Conservation (phyloP, 2,888 invertebrate species). For the Lamproptera curius region DNA sequence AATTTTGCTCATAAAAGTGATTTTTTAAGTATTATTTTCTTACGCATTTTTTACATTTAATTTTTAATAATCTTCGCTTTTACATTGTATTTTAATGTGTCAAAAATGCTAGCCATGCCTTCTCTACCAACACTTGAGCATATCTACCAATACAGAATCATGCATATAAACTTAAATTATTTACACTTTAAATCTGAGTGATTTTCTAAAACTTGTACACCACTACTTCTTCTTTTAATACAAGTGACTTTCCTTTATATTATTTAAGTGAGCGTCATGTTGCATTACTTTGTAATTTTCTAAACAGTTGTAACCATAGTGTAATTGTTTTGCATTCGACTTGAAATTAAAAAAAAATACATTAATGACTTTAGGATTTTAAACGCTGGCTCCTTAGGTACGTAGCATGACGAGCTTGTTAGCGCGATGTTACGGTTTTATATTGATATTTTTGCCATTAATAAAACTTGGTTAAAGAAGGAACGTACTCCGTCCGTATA, state of each 20-base stretch:
- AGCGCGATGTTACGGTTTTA: not conserved
- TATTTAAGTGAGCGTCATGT: not conserved
- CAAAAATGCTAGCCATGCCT: no score
- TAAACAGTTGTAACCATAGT: not conserved
- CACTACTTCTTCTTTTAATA: no score
- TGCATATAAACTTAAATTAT: not conserved
- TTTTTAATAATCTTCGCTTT: no score
- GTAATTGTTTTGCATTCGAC: not conserved
- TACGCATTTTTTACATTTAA: no score
- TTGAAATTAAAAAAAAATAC: not conserved
- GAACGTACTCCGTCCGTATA: constrained; percentile 19
- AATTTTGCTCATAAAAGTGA: no score
- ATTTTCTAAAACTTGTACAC: not conserved
- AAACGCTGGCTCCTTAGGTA: constrained; percentile 28
- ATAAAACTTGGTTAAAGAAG: constrained; percentile 28
- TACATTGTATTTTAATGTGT: no score
- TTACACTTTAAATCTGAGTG: not conserved
- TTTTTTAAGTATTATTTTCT: no score
- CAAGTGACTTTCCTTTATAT: not conserved
- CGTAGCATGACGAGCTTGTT: constrained; percentile 24
- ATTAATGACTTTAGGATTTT: constrained; percentile 7
- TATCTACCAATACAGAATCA: no score
- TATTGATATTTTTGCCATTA: constrained; percentile 28
- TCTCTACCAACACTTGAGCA: no score
- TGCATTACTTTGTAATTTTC: not conserved